Percentiles rank a stretch among this genome's conserved stretches.
phyloP scores from a whole-genome alignment of 2,888 invertebrate genomes.

The Coronaproctus castanopsis region DNA sequence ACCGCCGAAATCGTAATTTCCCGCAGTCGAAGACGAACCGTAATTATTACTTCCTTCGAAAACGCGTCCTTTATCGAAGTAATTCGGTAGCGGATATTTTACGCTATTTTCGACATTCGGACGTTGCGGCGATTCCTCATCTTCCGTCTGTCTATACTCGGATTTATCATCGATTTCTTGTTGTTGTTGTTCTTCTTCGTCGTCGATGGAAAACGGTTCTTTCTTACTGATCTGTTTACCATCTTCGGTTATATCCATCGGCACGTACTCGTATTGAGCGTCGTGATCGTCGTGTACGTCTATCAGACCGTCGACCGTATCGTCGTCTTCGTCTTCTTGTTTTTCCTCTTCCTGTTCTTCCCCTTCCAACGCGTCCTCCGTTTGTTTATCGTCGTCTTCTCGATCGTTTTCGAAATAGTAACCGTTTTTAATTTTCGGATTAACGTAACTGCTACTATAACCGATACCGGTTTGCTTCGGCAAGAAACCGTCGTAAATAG shows the following conservation, averaged over 20 bases:
- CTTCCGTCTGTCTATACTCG: background rate
- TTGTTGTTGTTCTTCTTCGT: background rate
- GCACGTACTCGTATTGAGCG: constrained; percentile 16
- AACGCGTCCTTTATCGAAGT: background rate
- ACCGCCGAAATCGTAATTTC: background rate
- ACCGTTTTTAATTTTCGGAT: background rate
- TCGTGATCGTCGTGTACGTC: constrained; percentile 14
- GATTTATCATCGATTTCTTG: background rate
- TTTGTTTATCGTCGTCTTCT: background rate
- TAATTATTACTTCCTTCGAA: background rate
- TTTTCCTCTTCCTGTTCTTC: constrained; percentile 4
- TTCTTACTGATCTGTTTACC: constrained; percentile 12
- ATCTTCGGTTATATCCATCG: constrained; percentile 15
- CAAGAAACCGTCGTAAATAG: constrained; percentile 13
- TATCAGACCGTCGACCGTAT: constrained; percentile 4
- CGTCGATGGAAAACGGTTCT: background rate
- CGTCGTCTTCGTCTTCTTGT: constrained; percentile 1
- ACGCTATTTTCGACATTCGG: background rate
- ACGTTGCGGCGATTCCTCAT: background rate
- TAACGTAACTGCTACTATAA: background rate
- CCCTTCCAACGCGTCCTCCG: background rate
- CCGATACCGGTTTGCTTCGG: background rate
- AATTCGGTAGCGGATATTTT: background rate
- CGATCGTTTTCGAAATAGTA: background rate
- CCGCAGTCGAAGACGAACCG: background rate